These are phyloP conservation scores for Pandemis heparana DNA, from an alignment of 2,888 invertebrate species.

Conservation along the genomic window DNA sequence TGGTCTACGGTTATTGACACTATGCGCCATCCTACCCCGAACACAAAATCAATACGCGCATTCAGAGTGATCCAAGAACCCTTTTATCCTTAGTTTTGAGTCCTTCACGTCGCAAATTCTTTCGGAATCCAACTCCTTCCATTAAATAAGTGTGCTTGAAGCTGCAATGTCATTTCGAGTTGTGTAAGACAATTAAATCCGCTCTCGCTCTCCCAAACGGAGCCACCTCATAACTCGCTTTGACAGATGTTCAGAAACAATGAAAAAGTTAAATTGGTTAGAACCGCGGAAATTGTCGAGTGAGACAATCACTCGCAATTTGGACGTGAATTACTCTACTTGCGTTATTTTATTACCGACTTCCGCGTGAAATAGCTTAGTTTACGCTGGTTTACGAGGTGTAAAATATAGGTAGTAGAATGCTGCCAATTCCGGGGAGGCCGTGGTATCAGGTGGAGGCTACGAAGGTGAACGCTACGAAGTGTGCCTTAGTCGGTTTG, in stretches of 20 bases:
- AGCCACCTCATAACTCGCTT: slow-evolving; percentile 33
- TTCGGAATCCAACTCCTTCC: neutral
- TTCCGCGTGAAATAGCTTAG: slow-evolving; percentile 29
- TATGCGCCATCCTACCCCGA: neutral
- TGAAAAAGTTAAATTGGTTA: slow-evolving; percentile 44
- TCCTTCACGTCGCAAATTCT: neutral
- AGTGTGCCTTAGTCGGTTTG: neutral
- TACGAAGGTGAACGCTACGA: neutral
- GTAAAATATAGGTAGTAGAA: slow-evolving; percentile 19
- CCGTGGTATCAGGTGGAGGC: neutral
- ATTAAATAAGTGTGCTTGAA: slow-evolving; percentile 15
- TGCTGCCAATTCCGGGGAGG: slow-evolving; percentile 3
- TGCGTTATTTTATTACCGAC: slow-evolving; percentile 31
- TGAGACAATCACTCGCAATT: slow-evolving; percentile 37
- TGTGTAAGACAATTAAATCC: slow-evolving; percentile 33
- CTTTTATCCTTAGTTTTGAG: neutral
- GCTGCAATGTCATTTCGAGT: slow-evolving; percentile 27
- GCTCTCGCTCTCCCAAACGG: slow-evolving; percentile 13
- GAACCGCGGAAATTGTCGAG: slow-evolving; percentile 32
- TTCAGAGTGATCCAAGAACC: neutral
- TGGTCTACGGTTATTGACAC: too few relatives aligned
- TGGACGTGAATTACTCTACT: slow-evolving; percentile 37
- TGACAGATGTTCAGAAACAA: slow-evolving; percentile 41
- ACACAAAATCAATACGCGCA: neutral
- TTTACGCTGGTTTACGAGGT: slow-evolving; percentile 27